phyloP scores from a whole-genome alignment of 2,888 invertebrate genomes.

The Panopea generosa region DNA sequence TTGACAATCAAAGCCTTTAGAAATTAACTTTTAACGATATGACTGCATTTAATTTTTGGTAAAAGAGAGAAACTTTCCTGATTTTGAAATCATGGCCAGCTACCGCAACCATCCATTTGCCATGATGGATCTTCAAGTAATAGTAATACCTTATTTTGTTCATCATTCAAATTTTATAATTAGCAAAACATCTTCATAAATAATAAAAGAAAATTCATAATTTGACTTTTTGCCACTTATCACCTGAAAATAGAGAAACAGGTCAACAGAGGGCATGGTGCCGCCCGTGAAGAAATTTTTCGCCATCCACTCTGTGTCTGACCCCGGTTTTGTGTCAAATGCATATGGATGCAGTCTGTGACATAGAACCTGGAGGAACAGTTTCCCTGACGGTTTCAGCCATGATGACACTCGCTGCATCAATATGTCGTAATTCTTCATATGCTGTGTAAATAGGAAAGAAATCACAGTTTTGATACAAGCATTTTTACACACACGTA shows the following conservation, averaged over 20 bases:
- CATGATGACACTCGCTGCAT: constrained; percentile 78
- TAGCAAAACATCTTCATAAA: no score
- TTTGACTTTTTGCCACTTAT: no score
- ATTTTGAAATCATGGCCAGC: no score
- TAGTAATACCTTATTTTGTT: no score
- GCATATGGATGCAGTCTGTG: constrained; percentile 77
- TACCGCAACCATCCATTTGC: no score
- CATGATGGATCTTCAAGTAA: no score
- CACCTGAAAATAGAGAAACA: constrained; percentile 79
- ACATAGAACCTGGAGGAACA: constrained; percentile 79
- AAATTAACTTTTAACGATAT: no score
- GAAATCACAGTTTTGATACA: background rate
- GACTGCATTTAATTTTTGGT: no score
- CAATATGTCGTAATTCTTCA: constrained; percentile 79
- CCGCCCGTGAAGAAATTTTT: constrained; percentile 82
- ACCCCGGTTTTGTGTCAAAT: constrained; percentile 76
- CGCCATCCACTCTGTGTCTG: constrained; percentile 83
- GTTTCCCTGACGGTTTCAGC: constrained; percentile 77
- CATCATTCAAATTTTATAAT: no score
- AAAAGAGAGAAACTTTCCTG: no score
- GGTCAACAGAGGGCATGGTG: constrained; percentile 80
- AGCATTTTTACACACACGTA: background rate
- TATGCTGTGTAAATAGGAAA: constrained; percentile 73
- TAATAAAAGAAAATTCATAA: no score
- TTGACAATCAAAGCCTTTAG: no score